Conservation (phyloP, 2,888 invertebrate genomes). For the Pecten maximus region DNA sequence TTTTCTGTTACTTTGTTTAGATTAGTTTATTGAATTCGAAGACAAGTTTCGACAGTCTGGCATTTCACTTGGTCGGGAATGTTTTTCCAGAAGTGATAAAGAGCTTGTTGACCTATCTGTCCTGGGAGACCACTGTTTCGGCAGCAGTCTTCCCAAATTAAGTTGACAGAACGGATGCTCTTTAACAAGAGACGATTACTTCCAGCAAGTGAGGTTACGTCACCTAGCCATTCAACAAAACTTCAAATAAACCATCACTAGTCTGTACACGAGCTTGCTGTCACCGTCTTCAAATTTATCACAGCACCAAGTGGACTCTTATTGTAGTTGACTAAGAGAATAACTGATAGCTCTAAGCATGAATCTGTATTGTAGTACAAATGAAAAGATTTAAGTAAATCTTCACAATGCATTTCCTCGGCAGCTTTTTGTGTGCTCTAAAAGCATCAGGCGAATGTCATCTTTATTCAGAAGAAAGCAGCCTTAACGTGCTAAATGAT, state of each 20-base stretch:
- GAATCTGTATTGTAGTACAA: background rate
- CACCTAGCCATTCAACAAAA: background rate
- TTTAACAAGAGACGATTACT: background rate
- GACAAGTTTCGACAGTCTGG: background rate
- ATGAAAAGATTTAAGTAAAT: background rate
- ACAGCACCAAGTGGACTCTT: background rate
- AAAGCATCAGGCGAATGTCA: no score
- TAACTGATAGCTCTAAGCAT: background rate
- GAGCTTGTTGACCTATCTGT: background rate
- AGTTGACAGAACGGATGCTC: background rate
- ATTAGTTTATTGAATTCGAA: no score
- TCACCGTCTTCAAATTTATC: background rate
- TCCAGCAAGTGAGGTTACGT: background rate
- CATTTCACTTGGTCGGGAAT: background rate
- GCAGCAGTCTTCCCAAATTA: background rate
- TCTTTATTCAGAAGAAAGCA: no score
- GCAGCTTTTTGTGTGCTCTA: background rate
- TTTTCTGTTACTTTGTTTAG: no score
- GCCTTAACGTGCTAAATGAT: background rate
- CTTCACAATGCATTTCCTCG: background rate
- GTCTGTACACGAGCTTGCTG: background rate
- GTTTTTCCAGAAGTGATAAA: background rate
- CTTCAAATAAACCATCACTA: background rate
- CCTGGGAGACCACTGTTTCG: background rate
- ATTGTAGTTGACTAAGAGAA: background rate